Evolutionary conservation across 2,797 vertebrate genomes (phyloP).

Genomic region (Monodelphis domestica): DNA sequence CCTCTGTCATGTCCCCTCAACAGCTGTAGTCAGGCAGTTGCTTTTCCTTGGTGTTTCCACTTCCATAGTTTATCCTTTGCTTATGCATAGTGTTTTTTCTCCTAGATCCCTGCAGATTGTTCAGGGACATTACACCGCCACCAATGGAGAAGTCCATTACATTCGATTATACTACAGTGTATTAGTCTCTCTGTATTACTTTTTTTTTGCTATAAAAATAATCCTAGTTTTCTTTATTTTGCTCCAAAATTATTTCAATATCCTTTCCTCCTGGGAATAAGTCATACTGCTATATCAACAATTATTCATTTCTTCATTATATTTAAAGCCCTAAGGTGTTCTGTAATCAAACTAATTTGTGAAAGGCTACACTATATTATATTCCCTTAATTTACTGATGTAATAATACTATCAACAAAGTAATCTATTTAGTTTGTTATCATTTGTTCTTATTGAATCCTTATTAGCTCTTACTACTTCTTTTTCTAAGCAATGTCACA

Average conservation of each 20-base stretch:
- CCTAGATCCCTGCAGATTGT: too few relatives aligned
- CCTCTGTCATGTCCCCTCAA: too few relatives aligned
- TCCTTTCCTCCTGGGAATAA: neutral
- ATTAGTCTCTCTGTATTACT: too few relatives aligned
- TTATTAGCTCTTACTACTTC: neutral
- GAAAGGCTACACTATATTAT: neutral
- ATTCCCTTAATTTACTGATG: neutral
- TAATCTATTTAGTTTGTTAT: neutral
- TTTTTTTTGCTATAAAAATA: neutral
- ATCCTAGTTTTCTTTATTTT: neutral
- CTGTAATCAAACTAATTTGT: neutral
- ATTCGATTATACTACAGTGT: too few relatives aligned
- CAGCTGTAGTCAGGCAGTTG: too few relatives aligned
- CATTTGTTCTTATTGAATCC: neutral
- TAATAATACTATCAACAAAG: neutral
- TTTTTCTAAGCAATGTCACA: neutral
- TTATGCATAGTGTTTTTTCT: too few relatives aligned
- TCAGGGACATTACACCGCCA: too few relatives aligned
- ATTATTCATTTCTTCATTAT: neutral
- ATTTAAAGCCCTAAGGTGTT: neutral
- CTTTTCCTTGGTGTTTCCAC: too few relatives aligned
- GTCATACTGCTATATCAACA: neutral
- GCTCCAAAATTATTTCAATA: neutral
- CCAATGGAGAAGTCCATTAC: too few relatives aligned
- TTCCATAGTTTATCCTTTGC: too few relatives aligned